Evolutionary conservation across 1,140 invertebrate species (phyloP).

Genomic region (Caenorhabditis inopinata): DNA sequence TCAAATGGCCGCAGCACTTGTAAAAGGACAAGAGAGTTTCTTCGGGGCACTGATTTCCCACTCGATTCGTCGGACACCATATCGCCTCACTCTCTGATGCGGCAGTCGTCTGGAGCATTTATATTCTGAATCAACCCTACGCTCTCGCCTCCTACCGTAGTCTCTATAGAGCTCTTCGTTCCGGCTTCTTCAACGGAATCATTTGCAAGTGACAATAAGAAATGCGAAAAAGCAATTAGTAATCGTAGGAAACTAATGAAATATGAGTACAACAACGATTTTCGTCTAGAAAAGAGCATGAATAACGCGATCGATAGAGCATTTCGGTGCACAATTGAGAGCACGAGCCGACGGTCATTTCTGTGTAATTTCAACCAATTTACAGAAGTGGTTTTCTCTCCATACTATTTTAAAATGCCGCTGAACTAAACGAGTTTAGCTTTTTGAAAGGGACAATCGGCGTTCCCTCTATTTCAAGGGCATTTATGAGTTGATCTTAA

Average conservation of each 20-base stretch:
- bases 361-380: conserved; percentile 17
- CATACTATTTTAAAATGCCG: too few species aligned
- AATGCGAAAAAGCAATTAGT: not conserved
- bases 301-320: conserved; percentile 24
- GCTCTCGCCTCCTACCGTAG: not conserved
- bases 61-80: conserved; percentile 18
- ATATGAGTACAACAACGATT: not conserved
- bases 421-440: too few species aligned
- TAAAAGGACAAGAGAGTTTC: not conserved
- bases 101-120: not conserved
- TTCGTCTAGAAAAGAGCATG: conserved; percentile 24
- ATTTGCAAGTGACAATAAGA: not conserved
- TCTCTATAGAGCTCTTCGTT: not conserved
- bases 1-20: conserved; percentile 15
- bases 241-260: not conserved
- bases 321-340: conserved; percentile 18
- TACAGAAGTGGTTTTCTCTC: not conserved
- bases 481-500: too few species aligned
- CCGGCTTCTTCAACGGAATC: not conserved
- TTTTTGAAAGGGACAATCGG: too few species aligned
- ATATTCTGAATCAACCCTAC: too few species aligned
- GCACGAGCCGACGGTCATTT: not conserved
- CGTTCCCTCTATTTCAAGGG: too few species aligned
- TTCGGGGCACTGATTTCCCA: conserved; percentile 3
- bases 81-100: not conserved